Evolutionary conservation across 2,113 vertebrate species (phyloP).

Genomic region (zebrafish (Danio rerio)): GRCz12tu NC_133185.1:8851501-8852000

Average conservation of each 20-base stretch:
- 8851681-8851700: neutral
- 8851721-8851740: neutral
- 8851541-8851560: neutral
- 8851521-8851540: neutral
- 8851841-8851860: neutral
- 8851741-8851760: neutral
- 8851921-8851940: too few species aligned
- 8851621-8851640: neutral
- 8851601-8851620: constrained; percentile 11
- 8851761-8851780: too few species aligned
- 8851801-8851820: neutral
- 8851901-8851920: too few species aligned
- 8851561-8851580: constrained; percentile 2
- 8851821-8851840: neutral
- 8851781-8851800: neutral
- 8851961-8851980: too few species aligned
- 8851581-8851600: neutral
- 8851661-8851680: neutral
- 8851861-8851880: neutral
- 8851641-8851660: constrained; percentile 31
- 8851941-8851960: too few species aligned
- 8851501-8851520: neutral
- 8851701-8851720: constrained; percentile 13
- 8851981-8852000: too few species aligned
- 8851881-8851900: neutral